Evolutionary conservation across 23 tunicate species (phyloP), one percentile per base, ranked within the genome.

Genomic region (Phallusia fumigata): DNA sequence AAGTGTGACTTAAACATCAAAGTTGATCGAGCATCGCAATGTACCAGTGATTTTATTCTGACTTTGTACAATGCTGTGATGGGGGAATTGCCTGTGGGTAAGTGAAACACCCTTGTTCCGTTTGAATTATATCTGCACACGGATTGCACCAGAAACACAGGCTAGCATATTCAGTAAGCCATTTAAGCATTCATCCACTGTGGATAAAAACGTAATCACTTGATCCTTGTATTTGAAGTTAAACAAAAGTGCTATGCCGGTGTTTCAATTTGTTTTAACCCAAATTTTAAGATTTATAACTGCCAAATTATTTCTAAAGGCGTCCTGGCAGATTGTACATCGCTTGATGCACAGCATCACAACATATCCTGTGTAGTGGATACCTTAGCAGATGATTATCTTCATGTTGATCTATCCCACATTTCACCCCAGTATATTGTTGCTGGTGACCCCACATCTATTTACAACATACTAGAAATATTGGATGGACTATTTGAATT

Each of bases 391-490:
- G 65, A 82, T 21, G 98, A 94, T 31, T 94, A 84, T 65, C 80
- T 94, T 22, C 93, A 88, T 26, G 86, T 87, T 73, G 91, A 89
- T 78, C 73, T 94, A 77, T 88, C 93, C 21, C 98, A 94, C 69
- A 86, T 94, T 18, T 77, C 84, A 15, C 80, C 94, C 0, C 30
- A 31, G n/a, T 77, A 58, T 31, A 32, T 94, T 34, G 94, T 94
- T 0, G 81, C 58, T 28, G 88, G 86, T 33, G 98, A 94, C 45
- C 78, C 86, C 49, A 74, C 75, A 15, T 76, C 94, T 8, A 50
- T 94, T 13, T 94, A 80, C 83, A 94, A 94, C 79, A 36, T 94
- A 47, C 79, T 94, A 30, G 98, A 94, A 83, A 94, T 94, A 47
- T 33, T 94, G 35, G 98, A 94, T 83, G 98, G 98, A 12, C 33